Base-by-base conservation (phyloP, 2,797 vertebrate species). In the Sebastes taczanowskii region DNA sequence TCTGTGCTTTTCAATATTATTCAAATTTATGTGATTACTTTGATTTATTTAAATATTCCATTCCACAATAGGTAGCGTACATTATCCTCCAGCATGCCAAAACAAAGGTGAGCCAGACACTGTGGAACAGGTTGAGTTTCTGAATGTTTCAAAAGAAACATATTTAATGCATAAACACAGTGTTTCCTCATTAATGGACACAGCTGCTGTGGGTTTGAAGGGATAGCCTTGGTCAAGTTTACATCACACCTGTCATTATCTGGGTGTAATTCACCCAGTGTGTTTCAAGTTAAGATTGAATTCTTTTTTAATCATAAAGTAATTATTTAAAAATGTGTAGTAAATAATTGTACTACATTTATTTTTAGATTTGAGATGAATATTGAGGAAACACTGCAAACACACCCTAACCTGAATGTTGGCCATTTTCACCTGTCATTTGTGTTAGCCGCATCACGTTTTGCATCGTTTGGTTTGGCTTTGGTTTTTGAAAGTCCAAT, bases 21-120 rank as follows among this genome's bases (percentile, higher is more conserved):
- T 27, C 20, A 64, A 61, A 34, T 3, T 20, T 29, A 2, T 67
- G 67, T 75, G 56, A 16, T 53, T 82, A 3, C 6, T 59, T 27
- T 86, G 29, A 82, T 66, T 60, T 66, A 56, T 69, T 65, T 55
- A 25, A 82, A 82, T 74, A 78, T 85, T 74, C 53, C 70, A 58
- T 75, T 76, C 67, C 49, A 73, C 66, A 71, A 53, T 89, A 81
- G 64, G 82, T 18, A 83, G 74, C 2, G 11, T 58, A 73, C 68
- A 70, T 86, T 83, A 55, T 85, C 18, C 70, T 71, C 22, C 30
- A 69, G 68, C 73, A 89, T 84, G 79, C 60, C 72, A 59, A 89
- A 86, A 59, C 35, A 55, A 78, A 85, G 82, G 85, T 86, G 84
- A 92, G 88, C 65, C 38, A 30, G 53, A 80, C 18, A 4, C 29